Base-by-base conservation (phyloP, 2,113 vertebrate genomes). In the Spermophilus dauricus region DNA sequence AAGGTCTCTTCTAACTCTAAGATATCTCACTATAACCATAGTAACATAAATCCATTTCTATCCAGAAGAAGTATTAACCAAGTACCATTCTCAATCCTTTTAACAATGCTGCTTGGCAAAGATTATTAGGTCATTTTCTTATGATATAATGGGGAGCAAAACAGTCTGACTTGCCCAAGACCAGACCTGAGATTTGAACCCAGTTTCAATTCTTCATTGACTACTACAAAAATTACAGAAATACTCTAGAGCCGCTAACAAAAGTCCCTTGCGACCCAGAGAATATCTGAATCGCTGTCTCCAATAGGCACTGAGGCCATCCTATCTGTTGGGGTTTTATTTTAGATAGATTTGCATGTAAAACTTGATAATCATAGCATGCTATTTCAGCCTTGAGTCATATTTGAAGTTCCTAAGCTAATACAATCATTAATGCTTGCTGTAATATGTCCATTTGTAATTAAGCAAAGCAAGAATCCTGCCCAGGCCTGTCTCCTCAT, bases 401-500 rank as follows among this genome's bases (percentile, higher is more conserved):
- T 84, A 91, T 81, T 92, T 95, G 22, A 95, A 95, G 90, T 94
- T 96, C n/a, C 61, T 95, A 94, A 88, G 95, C 24, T 78, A 97
- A 86, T 92, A 48, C 13, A 95, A 85, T 96, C 92, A 77, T 95
- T 96, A 97, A 73, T 92, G 92, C 48, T 56, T 87, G 45, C 77
- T 78, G 72, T 93, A 97, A 96, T 95, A 93, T 65, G 76, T 85
- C 83, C 67, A 61, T 90, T 95, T 94, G 65, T 75, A 92, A 97
- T 82, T 97, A 96, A 95, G 56, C 72, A 92, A 97, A 96, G 63
- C 53, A 91, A 77, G 95, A 93, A 94, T 85, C 77, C 84, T 96
- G 58, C 61, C 76, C 63, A 81, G 61, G 6, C 53, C 80, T 93
- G 51, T 97, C 61, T 70, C 56, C 32, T 95, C 76, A 51, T 87